Conservation (phyloP, 2,113 vertebrate genomes). For the Caranx melampygus region DNA sequence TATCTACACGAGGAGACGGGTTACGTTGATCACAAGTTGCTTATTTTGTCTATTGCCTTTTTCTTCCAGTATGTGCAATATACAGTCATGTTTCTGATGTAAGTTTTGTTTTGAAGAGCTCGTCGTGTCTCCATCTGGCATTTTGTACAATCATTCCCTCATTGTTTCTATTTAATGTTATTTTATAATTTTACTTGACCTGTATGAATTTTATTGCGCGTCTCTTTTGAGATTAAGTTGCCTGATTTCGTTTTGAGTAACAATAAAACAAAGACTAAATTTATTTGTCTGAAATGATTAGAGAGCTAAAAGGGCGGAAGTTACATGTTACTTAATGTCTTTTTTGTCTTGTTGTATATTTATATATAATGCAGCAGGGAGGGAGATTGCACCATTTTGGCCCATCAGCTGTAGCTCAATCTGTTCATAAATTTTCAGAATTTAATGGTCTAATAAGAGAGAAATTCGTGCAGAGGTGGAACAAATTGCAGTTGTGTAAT, state of each 20-base stretch:
- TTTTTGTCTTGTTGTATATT: too few species aligned
- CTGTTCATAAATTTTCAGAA: too few species aligned
- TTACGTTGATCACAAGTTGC: conserved; percentile 36
- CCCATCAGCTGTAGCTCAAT: too few species aligned
- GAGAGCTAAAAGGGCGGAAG: background rate
- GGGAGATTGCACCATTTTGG: too few species aligned
- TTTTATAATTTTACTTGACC: conserved; percentile 41
- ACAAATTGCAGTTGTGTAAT: too few species aligned
- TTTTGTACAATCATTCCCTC: conserved; percentile 20
- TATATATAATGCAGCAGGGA: too few species aligned
- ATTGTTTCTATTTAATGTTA: conserved; percentile 40
- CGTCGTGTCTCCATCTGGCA: background rate
- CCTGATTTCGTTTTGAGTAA: conserved; percentile 50
- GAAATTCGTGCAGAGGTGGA: too few species aligned
- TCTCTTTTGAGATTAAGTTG: conserved; percentile 64
- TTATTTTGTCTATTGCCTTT: conserved; percentile 44
- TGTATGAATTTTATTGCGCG: conserved; percentile 28
- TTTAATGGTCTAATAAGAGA: too few species aligned
- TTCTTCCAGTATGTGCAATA: conserved; percentile 48
- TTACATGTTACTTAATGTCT: background rate
- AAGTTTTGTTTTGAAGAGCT: background rate
- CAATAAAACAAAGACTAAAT: background rate
- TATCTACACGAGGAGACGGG: background rate
- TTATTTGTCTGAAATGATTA: background rate
- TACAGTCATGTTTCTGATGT: conserved; percentile 13